Evolutionary conservation across 2,113 vertebrate species (phyloP), one percentile per base, ranked within the genome.

Genomic region (Sphyrna mokarran): DNA sequence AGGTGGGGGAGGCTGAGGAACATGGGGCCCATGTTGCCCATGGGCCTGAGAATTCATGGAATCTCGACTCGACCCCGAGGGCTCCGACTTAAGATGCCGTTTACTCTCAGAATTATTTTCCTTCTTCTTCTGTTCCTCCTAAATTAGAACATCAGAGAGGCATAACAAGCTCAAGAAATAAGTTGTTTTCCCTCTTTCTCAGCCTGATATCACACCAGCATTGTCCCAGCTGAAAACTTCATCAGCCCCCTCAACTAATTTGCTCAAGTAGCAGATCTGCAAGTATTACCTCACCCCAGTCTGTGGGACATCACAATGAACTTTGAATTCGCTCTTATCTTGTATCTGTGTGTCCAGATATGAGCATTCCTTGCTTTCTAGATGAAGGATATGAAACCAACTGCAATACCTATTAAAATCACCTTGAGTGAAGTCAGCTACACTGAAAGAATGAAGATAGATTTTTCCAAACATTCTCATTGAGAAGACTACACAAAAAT

Each of bases 111-210:
- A 95, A 63, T 97, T 66, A 83, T 98, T 98, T 72, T 99, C 99
- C 96, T 98, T 99, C 97, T 99, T 99, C 97, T 98, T 99, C 58
- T 99, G 99, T 96, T 99, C 99, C 97, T 99, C 97, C 97, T 97
- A 96, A 86, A 96, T 43, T 96, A n/a, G 0, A 33, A 11, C 43
- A 40, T 63, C 87, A 33, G 54, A 89, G 23, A 0, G 8, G 13
- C 37, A 43, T 6, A 54, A 54, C 5, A 54, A 54, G 54, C 26
- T 9, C 23, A 2, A 11, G 80, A 83, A 40, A 83, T 5, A 0
- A 43, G 6, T 20, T 40, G 72, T 76, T 76, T 33, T 29, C 26
- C 5, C 26, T 26, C 70, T 33, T 76, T 33, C 72, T 18, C 72
- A 10, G 23, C 72, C 72, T 11, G 29, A 76, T 6, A 33, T 33